phyloP scores from a whole-genome alignment of 2,797 vertebrate species.

The Pangasius krempfi region DNA sequence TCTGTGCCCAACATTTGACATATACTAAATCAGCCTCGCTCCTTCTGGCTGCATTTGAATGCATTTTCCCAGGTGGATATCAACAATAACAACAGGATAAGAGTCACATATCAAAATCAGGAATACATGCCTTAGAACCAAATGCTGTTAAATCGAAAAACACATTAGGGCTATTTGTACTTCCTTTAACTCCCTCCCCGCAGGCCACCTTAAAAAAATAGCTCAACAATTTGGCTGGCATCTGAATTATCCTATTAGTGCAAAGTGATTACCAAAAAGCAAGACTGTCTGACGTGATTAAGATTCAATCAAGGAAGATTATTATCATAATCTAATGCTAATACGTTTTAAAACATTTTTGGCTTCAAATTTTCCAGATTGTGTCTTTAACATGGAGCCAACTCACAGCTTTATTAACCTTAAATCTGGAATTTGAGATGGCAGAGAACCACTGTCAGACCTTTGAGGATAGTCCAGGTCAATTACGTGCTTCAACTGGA shows the following conservation, averaged over 20 bases:
- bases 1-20: conserved; percentile 23
- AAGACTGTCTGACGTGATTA: conserved; percentile 38
- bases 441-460: neutral
- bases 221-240: conserved; percentile 19
- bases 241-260: conserved; percentile 41
- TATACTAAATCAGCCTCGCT: conserved; percentile 41
- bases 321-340: conserved; percentile 22
- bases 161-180: conserved; percentile 38
- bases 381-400: neutral
- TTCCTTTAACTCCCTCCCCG: conserved; percentile 39
- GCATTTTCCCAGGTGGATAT: conserved; percentile 45
- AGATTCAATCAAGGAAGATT: conserved; percentile 33
- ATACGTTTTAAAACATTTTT: neutral
- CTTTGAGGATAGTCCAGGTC: neutral
- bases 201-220: conserved; percentile 12
- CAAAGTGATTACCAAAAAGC: conserved; percentile 50
- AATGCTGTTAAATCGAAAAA: conserved; percentile 35
- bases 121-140: conserved; percentile 28
- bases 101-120: conserved; percentile 32
- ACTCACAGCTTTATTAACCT: neutral
- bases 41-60: conserved; percentile 59
- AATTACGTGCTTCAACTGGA: neutral
- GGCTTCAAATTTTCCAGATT: neutral
- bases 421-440: neutral
- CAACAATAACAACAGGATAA: conserved; percentile 53